Evolutionary conservation across 2,888 invertebrate genomes (phyloP), one percentile per base, ranked within the genome.

Genomic region (Trissoscelio sp.): DNA sequence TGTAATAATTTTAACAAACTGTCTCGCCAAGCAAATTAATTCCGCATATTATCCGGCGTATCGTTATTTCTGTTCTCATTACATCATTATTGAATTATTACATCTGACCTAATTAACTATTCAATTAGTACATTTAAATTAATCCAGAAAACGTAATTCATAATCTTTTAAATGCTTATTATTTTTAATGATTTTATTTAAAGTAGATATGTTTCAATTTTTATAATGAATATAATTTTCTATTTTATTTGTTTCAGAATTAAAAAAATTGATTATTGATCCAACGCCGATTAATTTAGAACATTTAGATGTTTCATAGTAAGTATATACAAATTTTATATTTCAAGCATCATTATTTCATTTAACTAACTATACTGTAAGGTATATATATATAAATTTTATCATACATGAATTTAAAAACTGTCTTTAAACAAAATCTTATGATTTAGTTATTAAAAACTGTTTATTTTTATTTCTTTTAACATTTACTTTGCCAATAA

Each of bases 301-400:
- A 83, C 95, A 96, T 89, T 93, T 97, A 51, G 95, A 97, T 88
- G 94, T 97, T 9, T 96, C 96, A 5, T 95, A 95, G 93, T 93
- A 87, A 92, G 92, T 91, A 73, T 44, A 60, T n/a, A n/a, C n/a
- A n/a, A n/a, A n/a, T n/a, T n/a, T n/a, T n/a, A n/a, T n/a, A n/a
- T n/a, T n/a, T n/a, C n/a, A n/a, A n/a, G n/a, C n/a, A n/a, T n/a
- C n/a, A n/a, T n/a, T n/a, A n/a, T n/a, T n/a, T n/a, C n/a, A n/a
- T n/a, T n/a, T n/a, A n/a, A n/a, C n/a, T n/a, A n/a, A n/a, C n/a
- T n/a, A n/a, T n/a, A n/a, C n/a, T n/a, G n/a, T n/a, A n/a, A n/a
- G n/a, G n/a, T n/a, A n/a, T n/a, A n/a, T n/a, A n/a, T n/a, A n/a
- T n/a, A n/a, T n/a, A n/a, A n/a, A n/a, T n/a, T n/a, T n/a, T n/a